Evolutionary conservation across 2,888 invertebrate species (phyloP).

Genomic region (Agriopis aurantiaria): DNA sequence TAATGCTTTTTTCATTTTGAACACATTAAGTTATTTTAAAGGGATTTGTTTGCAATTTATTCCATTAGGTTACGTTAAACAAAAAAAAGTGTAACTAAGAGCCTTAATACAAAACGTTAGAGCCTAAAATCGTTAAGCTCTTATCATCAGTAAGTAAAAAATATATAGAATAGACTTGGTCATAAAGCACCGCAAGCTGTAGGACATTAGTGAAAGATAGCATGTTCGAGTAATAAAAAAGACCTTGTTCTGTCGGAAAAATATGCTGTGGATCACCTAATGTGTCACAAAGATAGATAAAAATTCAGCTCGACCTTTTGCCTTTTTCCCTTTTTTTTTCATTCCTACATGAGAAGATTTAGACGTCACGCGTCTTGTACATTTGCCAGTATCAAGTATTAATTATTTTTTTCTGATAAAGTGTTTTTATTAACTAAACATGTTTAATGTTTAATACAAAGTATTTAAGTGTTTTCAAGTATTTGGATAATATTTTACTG

Average conservation of each 20-base stretch:
- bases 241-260: constrained; percentile 35
- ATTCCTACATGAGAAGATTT: neutral
- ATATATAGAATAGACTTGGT: constrained; percentile 24
- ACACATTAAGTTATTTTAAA: neutral
- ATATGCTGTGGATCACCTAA: constrained; percentile 35
- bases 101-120: neutral
- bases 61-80: neutral
- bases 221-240: constrained; percentile 44
- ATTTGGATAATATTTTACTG: too few species aligned
- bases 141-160: constrained; percentile 14
- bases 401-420: too few species aligned
- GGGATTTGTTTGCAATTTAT: neutral
- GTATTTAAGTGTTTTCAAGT: too few species aligned
- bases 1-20: too few species aligned
- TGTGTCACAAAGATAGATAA: constrained; percentile 26
- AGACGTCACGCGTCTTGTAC: too few species aligned
- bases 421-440: too few species aligned
- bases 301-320: constrained; percentile 5
- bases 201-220: constrained; percentile 47
- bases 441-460: too few species aligned
- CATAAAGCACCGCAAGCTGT: constrained; percentile 45
- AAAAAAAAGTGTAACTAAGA: neutral
- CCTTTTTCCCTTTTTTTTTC: neutral
- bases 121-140: neutral
- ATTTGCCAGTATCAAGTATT: too few species aligned